Evolutionary conservation across 2,888 invertebrate genomes (phyloP), one percentile per base, ranked within the genome.

Genomic region (Oscheius sp.): DNA sequence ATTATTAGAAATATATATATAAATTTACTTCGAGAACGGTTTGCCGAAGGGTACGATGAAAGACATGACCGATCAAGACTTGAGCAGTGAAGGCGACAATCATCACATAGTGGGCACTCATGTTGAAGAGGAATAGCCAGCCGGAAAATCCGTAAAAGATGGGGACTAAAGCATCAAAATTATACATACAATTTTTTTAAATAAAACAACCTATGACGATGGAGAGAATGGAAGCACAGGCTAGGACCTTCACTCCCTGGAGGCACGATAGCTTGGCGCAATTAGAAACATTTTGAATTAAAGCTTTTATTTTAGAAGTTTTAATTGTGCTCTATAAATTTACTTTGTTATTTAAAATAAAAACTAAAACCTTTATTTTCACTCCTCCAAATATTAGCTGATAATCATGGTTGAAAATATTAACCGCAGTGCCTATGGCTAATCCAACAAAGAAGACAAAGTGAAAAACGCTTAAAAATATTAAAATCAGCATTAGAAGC

Each of bases 21-120:
- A 17, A 10, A 66, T 69, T 69, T 27, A 61, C 61, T 31, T 61
- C 69, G 70, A 79, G 73, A 15, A 76, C 70, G 10, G 72, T 71
- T 42, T 73, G 71, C 27, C 75, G 72, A 27, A 72, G 58, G n/a
- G 74, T 33, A 27, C 69, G 63, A 61, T 75, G 70, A 29, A 65
- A 61, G 3, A 71, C 23, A 20, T 73, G 69, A 20, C 70, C 63
- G 17, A 72, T 70, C 25, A 74, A 48, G 8, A 74, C 68, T 8
- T 73, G 74, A 5, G 58, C 52, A 6, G 70, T 53, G 15, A 67
- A 52, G 10, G 66, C n/a, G 12, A 37, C 63, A 29, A 75, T 55
- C 0, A 78, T 42, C 23, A 61, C 63, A 20, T 70, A 33, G 20
- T 73, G 70, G 25, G 72, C 71, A 8, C 58, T 57, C 6, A 72